These are phyloP conservation scores for Sphaerophoria rueppellii DNA, from an alignment of 2,888 invertebrate genomes.

Conservation along the genomic window DNA sequence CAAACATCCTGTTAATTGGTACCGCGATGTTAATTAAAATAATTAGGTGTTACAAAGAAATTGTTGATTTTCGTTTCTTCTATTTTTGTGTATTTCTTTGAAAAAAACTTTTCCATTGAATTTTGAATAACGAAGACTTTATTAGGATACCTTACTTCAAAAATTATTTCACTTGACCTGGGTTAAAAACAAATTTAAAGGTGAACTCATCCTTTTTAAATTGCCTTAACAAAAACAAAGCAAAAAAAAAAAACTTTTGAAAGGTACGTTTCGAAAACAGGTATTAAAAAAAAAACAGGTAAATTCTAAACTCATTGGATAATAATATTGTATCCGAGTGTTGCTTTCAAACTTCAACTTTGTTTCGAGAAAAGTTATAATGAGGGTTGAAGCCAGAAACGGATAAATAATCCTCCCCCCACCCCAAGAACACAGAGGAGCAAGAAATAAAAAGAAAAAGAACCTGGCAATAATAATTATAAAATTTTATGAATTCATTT, in stretches of 20 bases:
- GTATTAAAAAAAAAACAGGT: too few relatives aligned
- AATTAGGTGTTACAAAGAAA: slow-evolving; percentile 78
- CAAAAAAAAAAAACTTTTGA: neutral
- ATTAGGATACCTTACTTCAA: neutral
- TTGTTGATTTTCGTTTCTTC: slow-evolving; percentile 74
- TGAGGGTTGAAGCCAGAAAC: slow-evolving; percentile 49
- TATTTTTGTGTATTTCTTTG: slow-evolving; percentile 74
- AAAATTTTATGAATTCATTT: slow-evolving; percentile 43
- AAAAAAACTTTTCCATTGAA: slow-evolving; percentile 77
- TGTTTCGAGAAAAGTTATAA: slow-evolving; percentile 63
- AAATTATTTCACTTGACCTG: slow-evolving; percentile 7
- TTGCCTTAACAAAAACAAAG: slow-evolving; percentile 7
- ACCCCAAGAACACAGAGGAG: neutral
- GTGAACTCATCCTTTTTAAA: neutral
- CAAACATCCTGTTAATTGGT: too few relatives aligned
- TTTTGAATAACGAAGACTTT: slow-evolving; percentile 34
- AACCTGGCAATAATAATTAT: slow-evolving; percentile 49
- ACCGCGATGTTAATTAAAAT: slow-evolving; percentile 75
- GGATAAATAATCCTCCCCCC: slow-evolving; percentile 14
- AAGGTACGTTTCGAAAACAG: neutral
- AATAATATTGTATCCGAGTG: neutral
- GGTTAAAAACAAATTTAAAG: neutral
- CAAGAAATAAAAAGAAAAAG: neutral
- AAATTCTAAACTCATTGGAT: too few relatives aligned
- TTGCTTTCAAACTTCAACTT: slow-evolving; percentile 42